Evolutionary conservation across 1,140 invertebrate genomes (phyloP), one percentile per base, ranked within the genome.

Genomic region (Bactericera cockerelli): DNA sequence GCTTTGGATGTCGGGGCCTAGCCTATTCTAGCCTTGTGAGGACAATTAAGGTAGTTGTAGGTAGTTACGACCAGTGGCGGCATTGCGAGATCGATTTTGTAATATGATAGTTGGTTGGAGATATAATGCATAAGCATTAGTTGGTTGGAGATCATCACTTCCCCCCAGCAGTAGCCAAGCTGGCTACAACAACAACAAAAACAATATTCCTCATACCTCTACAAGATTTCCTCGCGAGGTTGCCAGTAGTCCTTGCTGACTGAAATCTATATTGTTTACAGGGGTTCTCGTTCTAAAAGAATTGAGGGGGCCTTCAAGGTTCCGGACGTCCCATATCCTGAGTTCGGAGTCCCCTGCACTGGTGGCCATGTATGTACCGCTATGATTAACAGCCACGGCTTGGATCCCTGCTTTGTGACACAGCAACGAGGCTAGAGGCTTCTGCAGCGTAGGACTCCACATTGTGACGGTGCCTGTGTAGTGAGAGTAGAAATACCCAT

Each of bases 251-350:
- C 86, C 84, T 66, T 77, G 81, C 69, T 98, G 93, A 66, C 93
- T 98, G 70, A 98, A 93, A 10, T 83, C 76, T 22, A 99, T 68
- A 66, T 86, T 74, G 28, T 80, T 78, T 55, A 87, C 83, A 1
- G 86, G 75, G 63, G 76, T 74, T 38, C 79, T 73, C 31, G 93
- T 67, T 55, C 77, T 75, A 66, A 89, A 87, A 39, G 77, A 69
- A 56, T 86, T 79, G 13, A 95, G 54, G 0, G 87, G 87, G 28
- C 86, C 82, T 63, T 80, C 76, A 36, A 92, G 77, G 67, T 84
- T 86, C 62, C 96, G 74, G 1, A 98, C 72, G 74, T 99, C 97
- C 93, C 93, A 99, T 58, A 99, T 81, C 72, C 93, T 95, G 39
- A 98, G 66, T 57, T 76, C 79, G 56, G 82, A 77, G 72, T 97